Evolutionary conservation across 2,113 vertebrate genomes (phyloP), one percentile per base, ranked within the genome.

Genomic region (Onychostoma macrolepis): DNA sequence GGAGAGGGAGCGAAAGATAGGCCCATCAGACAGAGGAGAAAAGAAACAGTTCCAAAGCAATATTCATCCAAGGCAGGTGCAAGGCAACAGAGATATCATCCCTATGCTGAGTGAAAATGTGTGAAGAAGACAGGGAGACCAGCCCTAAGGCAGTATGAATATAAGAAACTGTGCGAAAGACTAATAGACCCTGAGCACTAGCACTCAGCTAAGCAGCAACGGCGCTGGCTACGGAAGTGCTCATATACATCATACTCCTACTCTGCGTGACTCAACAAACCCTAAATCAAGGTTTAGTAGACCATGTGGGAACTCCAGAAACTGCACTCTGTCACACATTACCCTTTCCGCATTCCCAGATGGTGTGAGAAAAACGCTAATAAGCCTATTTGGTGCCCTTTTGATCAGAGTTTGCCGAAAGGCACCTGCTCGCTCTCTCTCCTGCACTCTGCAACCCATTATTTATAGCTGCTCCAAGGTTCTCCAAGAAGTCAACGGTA

Each of bases 301-400:
- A 80, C 63, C 83, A 56, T 84, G 12, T 78, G 85, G 28, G 65
- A 72, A 77, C 75, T 65, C 53, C 72, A 77, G 48, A 28, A 28
- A 69, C 12, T 41, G n/a, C 79, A 80, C 61, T 83, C 76, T 38
- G 65, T 85, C 85, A 85, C 82, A 67, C 67, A 83, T 84, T 76
- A 79, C 76, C 81, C 77, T 76, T 56, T 67, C 43, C n/a, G 56
- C 30, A 9, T 41, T 63, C 38, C 85, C 76, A 41, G n/a, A 67
- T 78, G 83, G 56, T 58, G 45, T 48, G 69, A 65, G 65, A 77
- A 83, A 85, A 80, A 80, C 76, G 24, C 80, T 84, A 78, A 87
- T 87, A 74, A 86, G 79, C 30, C 61, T 38, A 72, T 76, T 45
- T 19, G 41, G 17, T 87, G 83, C 72, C 72, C 69, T 78, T 85